These are phyloP conservation scores for Aleiodes leptofemur DNA, from an alignment of 2,888 invertebrate species.

Conservation along the genomic window DNA sequence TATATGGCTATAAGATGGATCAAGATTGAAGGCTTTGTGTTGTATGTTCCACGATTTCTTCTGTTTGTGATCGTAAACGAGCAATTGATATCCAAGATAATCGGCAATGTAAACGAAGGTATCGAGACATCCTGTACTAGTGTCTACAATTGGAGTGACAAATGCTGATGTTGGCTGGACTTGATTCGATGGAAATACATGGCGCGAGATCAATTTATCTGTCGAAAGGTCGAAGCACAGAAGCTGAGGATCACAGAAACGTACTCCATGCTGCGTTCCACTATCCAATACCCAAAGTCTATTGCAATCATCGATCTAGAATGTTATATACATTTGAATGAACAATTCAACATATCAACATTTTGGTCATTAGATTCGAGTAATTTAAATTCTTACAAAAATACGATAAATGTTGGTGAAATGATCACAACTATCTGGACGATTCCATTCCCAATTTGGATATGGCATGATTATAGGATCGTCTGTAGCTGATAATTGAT, in stretches of 20 bases:
- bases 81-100: conserved; percentile 79
- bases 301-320: conserved; percentile 83
- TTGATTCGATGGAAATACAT: conserved; percentile 77
- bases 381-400: conserved; percentile 9
- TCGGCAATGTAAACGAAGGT: conserved; percentile 84
- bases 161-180: conserved; percentile 78
- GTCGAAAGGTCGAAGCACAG: conserved; percentile 83
- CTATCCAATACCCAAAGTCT: conserved; percentile 86
- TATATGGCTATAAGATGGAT: conserved; percentile 80
- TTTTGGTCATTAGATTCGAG: no score
- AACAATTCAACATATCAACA: conserved; percentile 5
- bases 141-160: conserved; percentile 82
- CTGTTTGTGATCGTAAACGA: conserved; percentile 55
- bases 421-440: conserved; percentile 53
- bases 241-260: conserved; percentile 84
- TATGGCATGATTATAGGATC: no score
- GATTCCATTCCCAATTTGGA: conserved; percentile 64
- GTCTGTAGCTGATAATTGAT: no score
- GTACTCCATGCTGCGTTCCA: conserved; percentile 77
- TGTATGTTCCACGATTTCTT: conserved; percentile 80
- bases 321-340: conserved; percentile 9
- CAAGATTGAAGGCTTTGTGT: conserved; percentile 82
- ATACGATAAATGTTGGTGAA: conserved; percentile 1
- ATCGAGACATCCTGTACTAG: conserved; percentile 78
- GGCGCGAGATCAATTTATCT: conserved; percentile 78